phyloP scores from a whole-genome alignment of 2,888 invertebrate species.

The Muscina levida region DNA sequence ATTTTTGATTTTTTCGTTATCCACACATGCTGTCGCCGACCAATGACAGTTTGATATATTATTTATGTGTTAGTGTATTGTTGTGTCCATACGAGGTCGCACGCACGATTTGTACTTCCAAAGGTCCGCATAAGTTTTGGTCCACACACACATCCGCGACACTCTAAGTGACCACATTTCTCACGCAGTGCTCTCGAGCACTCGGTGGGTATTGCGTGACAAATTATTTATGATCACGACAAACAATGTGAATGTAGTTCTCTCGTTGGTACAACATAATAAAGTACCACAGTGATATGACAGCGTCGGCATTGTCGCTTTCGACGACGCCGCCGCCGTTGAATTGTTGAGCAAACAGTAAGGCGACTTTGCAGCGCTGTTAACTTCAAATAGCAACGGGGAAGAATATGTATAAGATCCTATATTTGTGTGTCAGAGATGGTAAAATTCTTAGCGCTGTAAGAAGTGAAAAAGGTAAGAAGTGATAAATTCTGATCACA shows the following conservation, averaged over 20 bases:
- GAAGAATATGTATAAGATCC: too few species aligned
- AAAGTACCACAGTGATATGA: conserved; percentile 42
- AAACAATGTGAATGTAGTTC: conserved; percentile 55
- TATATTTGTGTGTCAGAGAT: too few species aligned
- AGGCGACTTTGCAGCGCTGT: too few species aligned
- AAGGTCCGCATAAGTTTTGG: not conserved
- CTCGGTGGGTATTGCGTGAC: conserved; percentile 63
- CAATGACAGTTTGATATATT: conserved; percentile 11
- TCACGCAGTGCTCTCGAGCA: conserved; percentile 35
- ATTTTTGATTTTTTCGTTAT: too few species aligned
- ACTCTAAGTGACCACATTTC: conserved; percentile 1
- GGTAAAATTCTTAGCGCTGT: too few species aligned
- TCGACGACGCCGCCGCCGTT: conserved; percentile 1
- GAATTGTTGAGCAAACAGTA: not conserved
- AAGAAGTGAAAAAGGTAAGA: too few species aligned
- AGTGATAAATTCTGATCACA: too few species aligned
- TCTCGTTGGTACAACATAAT: conserved; percentile 49
- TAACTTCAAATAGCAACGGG: too few species aligned
- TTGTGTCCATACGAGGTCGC: conserved; percentile 11
- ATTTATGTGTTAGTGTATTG: not conserved
- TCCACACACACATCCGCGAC: not conserved
- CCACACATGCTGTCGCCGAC: conserved; percentile 10
- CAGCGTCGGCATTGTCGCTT: not conserved
- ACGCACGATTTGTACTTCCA: conserved; percentile 45
- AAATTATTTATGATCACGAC: conserved; percentile 67